Base-by-base conservation (phyloP, 2,113 vertebrate genomes). In the Campylorhamphus procurvoides region DNA sequence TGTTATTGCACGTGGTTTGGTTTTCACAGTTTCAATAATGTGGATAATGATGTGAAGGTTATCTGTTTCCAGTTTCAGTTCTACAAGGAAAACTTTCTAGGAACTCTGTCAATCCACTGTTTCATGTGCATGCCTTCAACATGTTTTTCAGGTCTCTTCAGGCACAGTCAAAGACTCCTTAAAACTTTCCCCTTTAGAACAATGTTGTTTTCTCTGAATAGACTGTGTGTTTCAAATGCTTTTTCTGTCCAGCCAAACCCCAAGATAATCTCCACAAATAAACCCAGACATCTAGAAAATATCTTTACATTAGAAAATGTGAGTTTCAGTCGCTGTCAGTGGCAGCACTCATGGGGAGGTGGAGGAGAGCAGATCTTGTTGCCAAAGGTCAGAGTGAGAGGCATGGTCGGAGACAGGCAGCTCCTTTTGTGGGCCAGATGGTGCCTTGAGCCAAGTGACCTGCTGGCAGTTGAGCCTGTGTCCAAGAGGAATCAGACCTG, bases 1-100 rank as follows among this genome's bases (percentile, higher is more conserved):
- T 90, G 84, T 62, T 93, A 35, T 50, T 76, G 35, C 68, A 77
- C 0, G 0, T 63, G 76, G 55, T 55, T 90, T 3, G 0, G 35
- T 93, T 86, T 94, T 69, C 68, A 84, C 29, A 40, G 64, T 59
- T 95, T 80, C 81, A 86, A 40, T 86, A 85, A 79, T 47, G 31
- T 53, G 50, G 71, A 92, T 93, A 88, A 88, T 29, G 46, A 86
- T 3, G 1, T 35, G 76, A 95, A 90, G 86, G 69, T 74, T 80
- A 56, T 7, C 1, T 12, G 2, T 85, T 91, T 84, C 74, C 58
- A 49, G 15, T 63, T 91, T 75, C 29, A 78, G 11, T 68, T 75
- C 78, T 82, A 52, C 24, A 44, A 31, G 74, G 64, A 95, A 96
- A 91, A 33, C 73, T 67, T 84, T 87, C 64, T 75, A 93, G 84